Evolutionary conservation across 2,888 invertebrate genomes (phyloP), one percentile per base, ranked within the genome.

Genomic region (Mamestra brassicae): DNA sequence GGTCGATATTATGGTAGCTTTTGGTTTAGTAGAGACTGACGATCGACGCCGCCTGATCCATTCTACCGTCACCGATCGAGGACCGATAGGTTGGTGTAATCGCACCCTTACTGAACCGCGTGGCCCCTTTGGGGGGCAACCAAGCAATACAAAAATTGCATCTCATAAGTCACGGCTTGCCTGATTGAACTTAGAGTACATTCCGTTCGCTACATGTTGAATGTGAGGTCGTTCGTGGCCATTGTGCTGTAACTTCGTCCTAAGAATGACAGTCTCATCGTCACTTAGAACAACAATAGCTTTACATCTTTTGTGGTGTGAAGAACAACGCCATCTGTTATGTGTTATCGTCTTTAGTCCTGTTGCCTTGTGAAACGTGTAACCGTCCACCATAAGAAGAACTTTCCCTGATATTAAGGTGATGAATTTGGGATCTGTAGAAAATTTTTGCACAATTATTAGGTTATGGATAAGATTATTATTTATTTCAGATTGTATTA

Each of bases 321-420:
- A 76, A 1, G 84, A 85, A 74, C 87, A 87, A 5, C 83, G 75
- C 87, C 85, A 87, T 11, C 84, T 71, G 15, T 77, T 83, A 26
- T 60, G 66, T 34, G 5, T 63, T 7, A 71, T 79, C 50, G 61
- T 78, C 72, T 60, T 71, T 11, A 66, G 34, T 2, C 76, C 71
- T 15, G 57, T 76, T 15, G 58, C 74, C n/a, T 70, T 73, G 64
- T 85, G 82, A 62, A 84, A 87, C 26, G 81, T 83, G 36, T 84
- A 84, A 1, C 83, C 86, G 5, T 86, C 66, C 0, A 78, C 17
- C 74, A 81, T 60, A 13, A 85, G 71, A 26, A 86, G 62, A 11
- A 76, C 60, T 34, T 71, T 67, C 6, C 85, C 85, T 54, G 85
- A 79, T 4, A 75, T 3, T 54, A 85, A 42, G 0, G 73, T 74